Conservation (phyloP, 2,797 vertebrate species). For the Okamejei kenojei region DNA sequence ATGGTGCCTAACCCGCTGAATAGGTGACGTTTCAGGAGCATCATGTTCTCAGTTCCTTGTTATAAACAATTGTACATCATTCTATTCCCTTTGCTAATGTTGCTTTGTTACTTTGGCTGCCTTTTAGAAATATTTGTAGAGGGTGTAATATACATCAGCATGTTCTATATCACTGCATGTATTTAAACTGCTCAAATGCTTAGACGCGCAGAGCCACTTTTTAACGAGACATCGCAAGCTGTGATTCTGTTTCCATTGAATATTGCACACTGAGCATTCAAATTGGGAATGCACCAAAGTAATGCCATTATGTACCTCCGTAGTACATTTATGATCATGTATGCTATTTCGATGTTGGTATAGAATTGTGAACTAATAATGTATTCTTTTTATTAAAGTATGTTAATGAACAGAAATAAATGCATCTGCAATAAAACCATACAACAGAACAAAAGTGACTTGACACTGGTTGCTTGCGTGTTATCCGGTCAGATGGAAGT, state of each 20-base stretch:
- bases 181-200: not conserved
- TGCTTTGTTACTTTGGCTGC: not conserved
- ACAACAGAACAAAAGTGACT: not conserved
- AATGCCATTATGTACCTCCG: not conserved
- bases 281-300: not conserved
- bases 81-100: not conserved
- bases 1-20: too few relatives aligned
- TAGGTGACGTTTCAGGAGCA: too few relatives aligned
- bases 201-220: not conserved
- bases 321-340: not conserved
- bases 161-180: not conserved
- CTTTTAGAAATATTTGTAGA: not conserved
- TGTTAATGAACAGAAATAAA: not conserved
- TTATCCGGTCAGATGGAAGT: not conserved
- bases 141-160: not conserved
- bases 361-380: too few relatives aligned
- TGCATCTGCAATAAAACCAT: slow-evolving; percentile 1
- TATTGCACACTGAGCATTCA: not conserved
- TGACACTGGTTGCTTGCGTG: not conserved
- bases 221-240: not conserved
- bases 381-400: not conserved
- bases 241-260: not conserved
- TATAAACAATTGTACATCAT: not conserved
- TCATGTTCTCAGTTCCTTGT: too few relatives aligned
- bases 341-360: not conserved